Evolutionary conservation across 2,888 invertebrate genomes (phyloP).

Genomic region (Heteropelma amictum): DNA sequence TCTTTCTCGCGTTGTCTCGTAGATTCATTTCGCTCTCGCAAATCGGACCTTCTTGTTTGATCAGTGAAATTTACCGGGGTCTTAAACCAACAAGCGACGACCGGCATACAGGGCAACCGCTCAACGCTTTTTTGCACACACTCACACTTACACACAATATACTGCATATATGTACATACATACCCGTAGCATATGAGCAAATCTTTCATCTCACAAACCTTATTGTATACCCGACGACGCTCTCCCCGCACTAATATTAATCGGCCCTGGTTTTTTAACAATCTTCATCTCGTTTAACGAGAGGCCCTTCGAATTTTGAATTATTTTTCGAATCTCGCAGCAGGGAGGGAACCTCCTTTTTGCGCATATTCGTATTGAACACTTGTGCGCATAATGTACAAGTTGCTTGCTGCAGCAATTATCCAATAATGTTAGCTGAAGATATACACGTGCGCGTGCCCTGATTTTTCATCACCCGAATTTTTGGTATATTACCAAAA

Average conservation of each 20-base stretch:
- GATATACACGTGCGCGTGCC: no score
- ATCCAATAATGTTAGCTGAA: no score
- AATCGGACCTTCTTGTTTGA: constrained; percentile 58
- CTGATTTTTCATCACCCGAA: no score
- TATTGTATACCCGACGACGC: background rate
- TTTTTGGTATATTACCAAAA: no score
- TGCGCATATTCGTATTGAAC: background rate
- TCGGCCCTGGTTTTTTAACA: constrained; percentile 19
- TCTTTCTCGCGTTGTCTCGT: constrained; percentile 17
- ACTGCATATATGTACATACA: background rate
- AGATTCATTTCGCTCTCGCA: constrained; percentile 22
- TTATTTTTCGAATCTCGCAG: background rate
- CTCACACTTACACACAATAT: constrained; percentile 4
- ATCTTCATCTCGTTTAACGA: background rate
- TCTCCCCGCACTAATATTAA: constrained; percentile 21
- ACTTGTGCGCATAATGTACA: no score
- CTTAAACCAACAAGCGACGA: constrained; percentile 58
- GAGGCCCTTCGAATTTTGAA: background rate
- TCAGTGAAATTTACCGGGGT: constrained; percentile 58
- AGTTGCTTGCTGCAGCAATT: no score
- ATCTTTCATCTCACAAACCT: constrained; percentile 38
- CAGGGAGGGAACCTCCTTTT: no score
- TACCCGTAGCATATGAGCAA: background rate
- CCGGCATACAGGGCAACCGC: constrained; percentile 47
- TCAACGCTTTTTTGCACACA: constrained; percentile 39